Evolutionary conservation across 92 coral and sea anemone species (phyloP).

Genomic region (Palythoa heliodiscus): DNA sequence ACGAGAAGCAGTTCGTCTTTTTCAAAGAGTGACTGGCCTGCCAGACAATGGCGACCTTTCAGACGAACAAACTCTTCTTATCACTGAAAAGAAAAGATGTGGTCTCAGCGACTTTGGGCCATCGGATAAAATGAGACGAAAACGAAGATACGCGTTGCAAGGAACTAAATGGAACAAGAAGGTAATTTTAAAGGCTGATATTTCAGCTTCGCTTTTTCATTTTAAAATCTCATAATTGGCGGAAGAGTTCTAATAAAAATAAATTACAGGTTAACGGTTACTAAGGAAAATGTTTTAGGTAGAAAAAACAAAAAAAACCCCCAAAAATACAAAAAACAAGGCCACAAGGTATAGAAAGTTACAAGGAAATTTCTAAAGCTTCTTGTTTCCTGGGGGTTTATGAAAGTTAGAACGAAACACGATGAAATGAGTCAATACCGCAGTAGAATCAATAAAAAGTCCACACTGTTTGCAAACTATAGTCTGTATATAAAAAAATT

Average conservation of each 20-base stretch:
- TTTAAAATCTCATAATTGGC: background rate
- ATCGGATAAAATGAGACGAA: conserved; percentile 74
- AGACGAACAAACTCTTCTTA: conserved; percentile 65
- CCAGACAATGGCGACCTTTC: conserved; percentile 71
- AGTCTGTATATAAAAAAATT: too few species aligned
- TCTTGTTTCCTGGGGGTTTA: too few species aligned
- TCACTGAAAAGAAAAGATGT: conserved; percentile 75
- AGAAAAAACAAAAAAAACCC: too few species aligned
- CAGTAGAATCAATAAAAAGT: too few species aligned
- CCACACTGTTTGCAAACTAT: too few species aligned
- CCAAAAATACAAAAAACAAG: too few species aligned
- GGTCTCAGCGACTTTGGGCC: conserved; percentile 88
- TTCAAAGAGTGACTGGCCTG: conserved; percentile 77
- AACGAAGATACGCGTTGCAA: conserved; percentile 76
- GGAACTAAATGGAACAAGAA: conserved; percentile 79
- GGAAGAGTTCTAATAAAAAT: background rate
- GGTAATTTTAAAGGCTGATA: conserved; percentile 40
- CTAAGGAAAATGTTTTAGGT: too few species aligned
- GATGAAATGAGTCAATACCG: too few species aligned
- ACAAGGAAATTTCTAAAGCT: too few species aligned
- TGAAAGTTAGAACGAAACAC: too few species aligned
- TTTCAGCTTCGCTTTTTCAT: background rate
- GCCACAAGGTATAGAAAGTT: too few species aligned
- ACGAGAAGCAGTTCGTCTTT: conserved; percentile 53
- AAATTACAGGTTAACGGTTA: too few species aligned